phyloP scores from a whole-genome alignment of 1,140 invertebrate species.

The Akabosia matsudoensis region DNA sequence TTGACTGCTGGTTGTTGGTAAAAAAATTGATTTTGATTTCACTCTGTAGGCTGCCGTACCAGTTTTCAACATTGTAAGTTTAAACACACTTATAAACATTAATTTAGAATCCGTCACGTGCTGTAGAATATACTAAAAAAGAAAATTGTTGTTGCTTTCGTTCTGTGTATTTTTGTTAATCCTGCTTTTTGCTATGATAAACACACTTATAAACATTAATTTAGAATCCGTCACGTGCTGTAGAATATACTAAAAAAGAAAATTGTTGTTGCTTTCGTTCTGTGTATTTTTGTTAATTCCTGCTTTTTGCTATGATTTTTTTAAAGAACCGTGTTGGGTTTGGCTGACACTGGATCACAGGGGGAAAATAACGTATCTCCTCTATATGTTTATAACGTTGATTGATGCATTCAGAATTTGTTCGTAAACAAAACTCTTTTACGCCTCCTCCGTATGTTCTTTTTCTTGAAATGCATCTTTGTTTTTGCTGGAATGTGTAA shows the following conservation, averaged over 20 bases:
- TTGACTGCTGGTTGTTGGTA: conserved; percentile 16
- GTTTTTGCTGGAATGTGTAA: no score
- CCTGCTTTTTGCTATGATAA: conserved; percentile 21
- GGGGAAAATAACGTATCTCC: no score
- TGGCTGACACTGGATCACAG: no score
- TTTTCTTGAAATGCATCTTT: no score
- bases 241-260: conserved; percentile 6
- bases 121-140: conserved; percentile 6
- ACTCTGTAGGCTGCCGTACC: conserved; percentile 32
- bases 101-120: conserved; percentile 15
- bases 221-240: conserved; percentile 15
- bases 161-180: conserved; percentile 24
- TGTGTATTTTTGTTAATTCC: conserved; percentile 22
- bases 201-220: conserved; percentile 15
- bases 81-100: conserved; percentile 12
- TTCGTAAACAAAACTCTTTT: no score
- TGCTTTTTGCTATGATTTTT: conserved; percentile 23
- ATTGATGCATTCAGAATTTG: no score
- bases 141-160: neutral
- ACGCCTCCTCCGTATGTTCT: no score
- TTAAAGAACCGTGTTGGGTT: no score
- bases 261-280: neutral
- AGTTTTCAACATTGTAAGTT: conserved; percentile 44
- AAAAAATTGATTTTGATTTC: conserved; percentile 17
- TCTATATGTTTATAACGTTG: no score